These are phyloP conservation scores for Eurystomus gularis DNA, from an alignment of 2,113 vertebrate species.

Conservation along the genomic window DNA sequence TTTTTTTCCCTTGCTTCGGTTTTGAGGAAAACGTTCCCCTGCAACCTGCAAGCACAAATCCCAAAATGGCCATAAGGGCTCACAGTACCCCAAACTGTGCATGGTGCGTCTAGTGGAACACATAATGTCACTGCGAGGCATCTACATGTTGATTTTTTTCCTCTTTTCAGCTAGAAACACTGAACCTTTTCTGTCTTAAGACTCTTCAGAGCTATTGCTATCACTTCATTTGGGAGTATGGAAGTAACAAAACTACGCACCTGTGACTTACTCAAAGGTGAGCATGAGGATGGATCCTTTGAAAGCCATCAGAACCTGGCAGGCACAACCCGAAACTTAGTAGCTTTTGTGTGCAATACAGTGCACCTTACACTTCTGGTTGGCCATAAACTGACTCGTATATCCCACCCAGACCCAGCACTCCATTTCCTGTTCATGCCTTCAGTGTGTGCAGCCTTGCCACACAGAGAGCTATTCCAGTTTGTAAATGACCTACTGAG, in stretches of 20 bases:
- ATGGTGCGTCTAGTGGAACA: not conserved
- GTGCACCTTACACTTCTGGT: not conserved
- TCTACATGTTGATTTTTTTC: not conserved
- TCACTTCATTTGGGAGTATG: not conserved
- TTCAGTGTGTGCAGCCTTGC: not conserved
- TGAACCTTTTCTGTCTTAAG: not conserved
- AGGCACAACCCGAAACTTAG: not conserved
- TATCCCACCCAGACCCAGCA: not conserved
- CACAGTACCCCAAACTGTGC: fast-evolving
- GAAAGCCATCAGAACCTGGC: not conserved
- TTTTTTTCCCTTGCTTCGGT: not conserved
- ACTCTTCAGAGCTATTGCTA: not conserved
- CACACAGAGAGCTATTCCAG: not conserved
- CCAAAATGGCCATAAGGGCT: not conserved
- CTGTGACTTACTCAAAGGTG: not conserved
- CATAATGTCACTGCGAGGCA: not conserved
- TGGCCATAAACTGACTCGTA: not conserved
- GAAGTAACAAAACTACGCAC: not conserved
- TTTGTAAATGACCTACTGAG: not conserved
- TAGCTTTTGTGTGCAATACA: not conserved
- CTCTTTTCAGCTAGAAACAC: not conserved
- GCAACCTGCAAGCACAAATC: not conserved
- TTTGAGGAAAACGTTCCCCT: not conserved
- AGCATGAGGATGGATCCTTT: not conserved
- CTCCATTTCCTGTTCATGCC: not conserved